Base-by-base conservation (phyloP, 2,797 vertebrate species). In the Chaetodon trifasciatus region DNA sequence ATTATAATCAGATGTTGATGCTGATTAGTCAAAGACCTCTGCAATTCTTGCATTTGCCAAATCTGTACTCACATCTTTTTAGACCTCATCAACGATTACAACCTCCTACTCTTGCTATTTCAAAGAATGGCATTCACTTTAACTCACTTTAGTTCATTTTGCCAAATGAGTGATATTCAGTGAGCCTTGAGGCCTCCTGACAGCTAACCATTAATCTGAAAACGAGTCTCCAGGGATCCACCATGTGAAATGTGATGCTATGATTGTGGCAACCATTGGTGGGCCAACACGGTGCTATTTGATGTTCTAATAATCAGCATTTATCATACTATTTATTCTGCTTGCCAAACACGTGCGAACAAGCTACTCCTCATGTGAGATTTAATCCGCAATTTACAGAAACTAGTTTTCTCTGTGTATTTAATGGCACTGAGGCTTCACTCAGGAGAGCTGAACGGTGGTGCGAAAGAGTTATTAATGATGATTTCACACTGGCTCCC, bases 221-320 rank as follows among this genome's bases (percentile, higher is more conserved):
- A 81, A 74, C 32, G 23, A 17, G 64, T 78, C 49, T 88, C 82
- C 84, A 88, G 89, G 88, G 83, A 88, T 82, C 49, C 61, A 74
- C 64, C 86, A 78, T 83, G 42, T 79, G 82, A 76, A 86, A 90
- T 81, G 78, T 88, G 90, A 91, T 70, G 53, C 75, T 83, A 68
- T 79, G 63, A 89, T 37, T 76, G 71, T 81, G 77, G 76, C 78
- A 74, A 73, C 79, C 74, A 79, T 12, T 74, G 47, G 82, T 35
- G 57, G 84, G 81, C 78, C 85, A 81, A 91, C 67, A 87, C 47
- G 92, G 93, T 95, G 94, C 93, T 94, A 92, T 90, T 88, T 86
- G 46, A 88, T 88, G 88, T 90, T 85, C 91, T 90, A 86, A 84
- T 82, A 78, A 83, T 88, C 63, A 39, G 56, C 88, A 79, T 88